Base-by-base conservation (phyloP, 1,140 invertebrate genomes). In the Drosophila tropicalis region DNA sequence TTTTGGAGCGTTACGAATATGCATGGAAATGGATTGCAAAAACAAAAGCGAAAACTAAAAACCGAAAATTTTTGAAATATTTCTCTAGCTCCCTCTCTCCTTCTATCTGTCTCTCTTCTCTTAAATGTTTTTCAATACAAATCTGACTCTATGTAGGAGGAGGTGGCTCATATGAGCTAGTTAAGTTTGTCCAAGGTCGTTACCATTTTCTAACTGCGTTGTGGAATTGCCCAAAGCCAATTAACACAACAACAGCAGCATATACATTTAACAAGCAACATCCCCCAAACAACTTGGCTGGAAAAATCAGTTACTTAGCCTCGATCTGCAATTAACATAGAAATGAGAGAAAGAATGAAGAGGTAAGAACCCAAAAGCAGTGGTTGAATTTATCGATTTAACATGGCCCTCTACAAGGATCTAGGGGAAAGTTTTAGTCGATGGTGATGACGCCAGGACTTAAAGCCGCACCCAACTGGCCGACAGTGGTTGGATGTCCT, bases 1-100 rank as follows among this genome's bases (percentile, higher is more conserved):
- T 86, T 86, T 89, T 86, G 72, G 83, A 86, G 83, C 83, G 83
- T 86, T 89, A 76, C 83, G 82, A 86, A 74, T 79, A 86, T 87
- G 83, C 82, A 86, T 83, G 79, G 75, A 58, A 58, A 58, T 57
- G 15, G n/a, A 34, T 34, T 12, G 29, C n/a, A 57, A 57, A 15
- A 15, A n/a, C 5, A 56, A 56, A 56, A 55, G 25, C 22, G n/a
- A 56, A 56, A 58, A 39, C 32, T n/a, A 12, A 36, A 58, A 58
- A 58, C 22, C 34, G n/a, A 39, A 58, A 58, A 57, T 29, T 19
- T 36, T 57, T 47, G 5, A 47, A 47, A 47, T 47, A 9, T 47
- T 47, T 39, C 36, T 39, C 1, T 39, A 10, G 1, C 36, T 13
- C 36, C n/a, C 36, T 39, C 36, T 4, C 10, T 3, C 12, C 36